A percentile compares a stretch with the other conserved stretches of the same genome.
Evolutionary conservation across 1,140 invertebrate species (phyloP).

Genomic region (Ips typographus): DNA sequence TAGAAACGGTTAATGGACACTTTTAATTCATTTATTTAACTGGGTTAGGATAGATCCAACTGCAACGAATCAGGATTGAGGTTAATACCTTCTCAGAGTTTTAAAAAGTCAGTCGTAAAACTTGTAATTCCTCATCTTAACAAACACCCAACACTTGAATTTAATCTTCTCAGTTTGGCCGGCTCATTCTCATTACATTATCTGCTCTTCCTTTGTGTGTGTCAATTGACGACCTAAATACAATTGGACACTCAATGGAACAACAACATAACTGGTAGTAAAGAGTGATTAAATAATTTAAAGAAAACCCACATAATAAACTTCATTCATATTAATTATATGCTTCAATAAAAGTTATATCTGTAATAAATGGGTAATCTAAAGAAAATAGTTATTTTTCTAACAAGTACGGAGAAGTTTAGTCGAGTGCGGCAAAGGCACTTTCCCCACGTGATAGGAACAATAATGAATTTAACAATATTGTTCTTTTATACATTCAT

Average conservation of each 20-base stretch:
- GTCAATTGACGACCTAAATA: slow-evolving; percentile 19
- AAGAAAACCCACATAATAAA: too few species aligned
- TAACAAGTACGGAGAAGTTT: too few species aligned
- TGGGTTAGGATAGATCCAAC: not conserved
- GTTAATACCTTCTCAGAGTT: slow-evolving; percentile 10
- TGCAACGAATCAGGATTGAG: slow-evolving; percentile 2
- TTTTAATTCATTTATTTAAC: not conserved
- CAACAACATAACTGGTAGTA: slow-evolving; percentile 5
- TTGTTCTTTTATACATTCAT: too few species aligned
- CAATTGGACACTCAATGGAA: not conserved
- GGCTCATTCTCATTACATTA: slow-evolving; percentile 17
- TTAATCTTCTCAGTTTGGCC: slow-evolving; percentile 3
- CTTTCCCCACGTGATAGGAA: too few species aligned
- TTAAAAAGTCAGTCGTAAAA: slow-evolving; percentile 1
- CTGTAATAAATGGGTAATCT: too few species aligned
- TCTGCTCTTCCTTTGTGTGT: slow-evolving; percentile 5
- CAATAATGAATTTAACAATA: too few species aligned
- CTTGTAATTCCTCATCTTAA: not conserved
- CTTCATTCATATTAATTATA: too few species aligned
- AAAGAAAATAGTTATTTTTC: too few species aligned
- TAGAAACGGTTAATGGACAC: too few species aligned
- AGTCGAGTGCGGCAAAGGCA: too few species aligned
- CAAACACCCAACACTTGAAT: not conserved
- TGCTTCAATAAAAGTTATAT: too few species aligned
- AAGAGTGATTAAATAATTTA: not conserved